Percentiles rank a stretch among this genome's conserved stretches.
Evolutionary conservation across 2,113 vertebrate genomes (phyloP).

Genomic region (Helogale parvula): DNA sequence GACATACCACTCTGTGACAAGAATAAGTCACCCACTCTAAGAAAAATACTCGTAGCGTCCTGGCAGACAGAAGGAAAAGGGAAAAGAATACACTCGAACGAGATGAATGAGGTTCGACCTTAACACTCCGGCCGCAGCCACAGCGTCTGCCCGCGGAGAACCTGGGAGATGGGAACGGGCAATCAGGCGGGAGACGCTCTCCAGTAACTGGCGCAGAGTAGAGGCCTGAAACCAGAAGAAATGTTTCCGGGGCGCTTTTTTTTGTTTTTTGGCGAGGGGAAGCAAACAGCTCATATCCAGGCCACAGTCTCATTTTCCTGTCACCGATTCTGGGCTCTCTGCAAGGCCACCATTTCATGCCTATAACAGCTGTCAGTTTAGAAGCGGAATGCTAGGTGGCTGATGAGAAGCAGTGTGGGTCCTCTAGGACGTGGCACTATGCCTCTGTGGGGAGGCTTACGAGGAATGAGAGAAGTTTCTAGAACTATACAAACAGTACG

Average conservation of each 20-base stretch:
- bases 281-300: not conserved
- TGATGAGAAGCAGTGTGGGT: not conserved
- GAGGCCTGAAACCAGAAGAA: not conserved
- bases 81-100: not conserved
- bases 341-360: not conserved
- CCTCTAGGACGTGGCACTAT: not conserved
- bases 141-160: not conserved
- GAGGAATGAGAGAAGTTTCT: not conserved
- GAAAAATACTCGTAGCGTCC: not conserved
- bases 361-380: not conserved
- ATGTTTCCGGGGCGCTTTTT: not conserved
- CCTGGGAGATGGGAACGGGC: not conserved
- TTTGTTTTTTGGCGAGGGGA: not conserved
- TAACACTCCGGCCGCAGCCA: not conserved
- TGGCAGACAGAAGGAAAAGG: not conserved
- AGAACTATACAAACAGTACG: not conserved
- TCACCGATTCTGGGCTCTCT: not conserved
- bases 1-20: not conserved
- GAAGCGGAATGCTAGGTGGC: accelerated
- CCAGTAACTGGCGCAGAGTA: not conserved
- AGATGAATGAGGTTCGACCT: conserved; percentile 9
- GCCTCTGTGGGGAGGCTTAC: not conserved
- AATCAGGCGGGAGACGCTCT: not conserved
- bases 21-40: not conserved
- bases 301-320: conserved; percentile 21